A percentile compares a stretch with the other conserved stretches of the same genome.
Evolutionary conservation across 1,140 invertebrate species (phyloP).

Genomic region (Steinernema khuongi): DNA sequence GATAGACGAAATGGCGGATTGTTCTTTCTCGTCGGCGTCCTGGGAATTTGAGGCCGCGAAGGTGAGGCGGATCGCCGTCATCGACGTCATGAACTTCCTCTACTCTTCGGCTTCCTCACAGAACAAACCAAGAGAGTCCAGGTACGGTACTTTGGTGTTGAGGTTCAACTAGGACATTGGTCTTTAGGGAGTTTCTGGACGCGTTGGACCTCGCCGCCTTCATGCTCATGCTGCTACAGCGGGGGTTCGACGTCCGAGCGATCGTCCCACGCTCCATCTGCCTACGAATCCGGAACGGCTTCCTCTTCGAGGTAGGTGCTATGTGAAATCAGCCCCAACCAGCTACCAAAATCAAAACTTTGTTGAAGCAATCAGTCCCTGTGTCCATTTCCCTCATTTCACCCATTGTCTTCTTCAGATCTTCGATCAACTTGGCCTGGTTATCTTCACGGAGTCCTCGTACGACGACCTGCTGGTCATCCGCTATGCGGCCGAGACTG

Average conservation of each 20-base stretch:
- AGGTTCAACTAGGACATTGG: neutral
- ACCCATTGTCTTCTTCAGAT: no score
- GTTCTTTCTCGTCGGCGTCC: neutral
- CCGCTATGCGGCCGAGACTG: neutral
- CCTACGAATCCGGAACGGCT: neutral
- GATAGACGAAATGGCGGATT: no score
- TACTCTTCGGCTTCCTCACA: neutral
- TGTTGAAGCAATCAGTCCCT: neutral
- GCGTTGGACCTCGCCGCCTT: neutral
- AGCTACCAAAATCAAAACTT: no score
- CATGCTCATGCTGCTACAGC: neutral
- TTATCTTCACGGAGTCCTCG: neutral
- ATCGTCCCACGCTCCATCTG: neutral
- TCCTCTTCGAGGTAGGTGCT: neutral
- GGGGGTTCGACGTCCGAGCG: neutral
- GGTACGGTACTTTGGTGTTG: neutral
- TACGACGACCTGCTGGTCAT: neutral
- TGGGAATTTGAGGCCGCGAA: neutral
- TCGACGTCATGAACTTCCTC: conserved; percentile 12
- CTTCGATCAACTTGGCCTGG: neutral
- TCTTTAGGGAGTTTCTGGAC: neutral
- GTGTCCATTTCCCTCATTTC: no score
- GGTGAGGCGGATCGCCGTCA: neutral
- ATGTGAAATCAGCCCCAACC: no score
- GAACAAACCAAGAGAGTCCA: neutral